Evolutionary conservation across 2,888 invertebrate species (phyloP), one percentile per base, ranked within the genome.

Genomic region (Rhagophthalmus giganteus): DNA sequence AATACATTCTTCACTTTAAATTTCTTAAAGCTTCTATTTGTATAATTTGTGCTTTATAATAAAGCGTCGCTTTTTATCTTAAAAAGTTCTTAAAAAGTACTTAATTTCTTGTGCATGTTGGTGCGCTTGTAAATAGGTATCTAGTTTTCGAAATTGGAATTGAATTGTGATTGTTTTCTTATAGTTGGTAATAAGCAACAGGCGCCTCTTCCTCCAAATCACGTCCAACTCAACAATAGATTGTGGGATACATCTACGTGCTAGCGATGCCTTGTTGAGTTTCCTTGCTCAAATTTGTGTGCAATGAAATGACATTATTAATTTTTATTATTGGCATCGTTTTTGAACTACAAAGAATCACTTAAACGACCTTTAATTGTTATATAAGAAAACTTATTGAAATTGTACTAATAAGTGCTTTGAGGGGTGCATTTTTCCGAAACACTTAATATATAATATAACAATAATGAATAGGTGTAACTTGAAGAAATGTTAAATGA

Each of bases 191-290:
- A 76, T 66, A 82, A 83, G 72, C 81, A 83, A 68, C 83, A 76
- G 64, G 83, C 83, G 57, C 84, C 83, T 48, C 77, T 77, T 67
- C 83, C 83, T 55, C 83, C 83, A 58, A 66, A 65, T 39, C 76
- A 77, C 47, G 70, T 82, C 52, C 81, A 81, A 63, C 74, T 82
- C 59, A 76, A 78, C 56, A 82, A 81, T 39, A 57, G 65, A 77
- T 71, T 75, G 64, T 82, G 74, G 80, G 72, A 76, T 50, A 78
- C 81, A 28, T 76, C 76, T 35, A 70, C 73, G 15, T 76, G 76
- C 74, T 77, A 75, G 71, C 71, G 55, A 14, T 34, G 20, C 20
- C 20, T 37, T 42, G 32, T 33, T 37, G 34, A 32, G 9, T 34
- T 45, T 14, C 25, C 38, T 48, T 48, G 48, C 48, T 44, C 42